A percentile compares a stretch with the other conserved stretches of the same genome.
These are phyloP conservation scores for Lasioglossum calceatum DNA, from an alignment of 2,888 invertebrate species.

Conservation along the genomic window DNA sequence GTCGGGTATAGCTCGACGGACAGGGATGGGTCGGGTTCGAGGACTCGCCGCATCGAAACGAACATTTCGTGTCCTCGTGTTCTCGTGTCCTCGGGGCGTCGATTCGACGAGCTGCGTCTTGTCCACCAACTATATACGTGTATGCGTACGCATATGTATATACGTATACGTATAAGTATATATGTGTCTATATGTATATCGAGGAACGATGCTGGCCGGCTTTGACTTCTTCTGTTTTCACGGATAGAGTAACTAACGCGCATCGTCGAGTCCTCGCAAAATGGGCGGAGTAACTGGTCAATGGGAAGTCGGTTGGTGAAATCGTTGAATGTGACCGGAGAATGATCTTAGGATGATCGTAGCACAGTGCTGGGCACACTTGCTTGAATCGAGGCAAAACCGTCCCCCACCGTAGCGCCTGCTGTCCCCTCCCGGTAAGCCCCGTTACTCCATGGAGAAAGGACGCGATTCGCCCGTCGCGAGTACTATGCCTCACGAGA, in stretches of 20 bases:
- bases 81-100: neutral
- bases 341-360: slow-evolving; percentile 35
- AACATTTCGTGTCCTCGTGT: neutral
- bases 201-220: slow-evolving; percentile 49
- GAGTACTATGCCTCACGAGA: too few species aligned
- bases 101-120: neutral
- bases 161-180: slow-evolving; percentile 7
- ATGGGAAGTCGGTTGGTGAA: slow-evolving; percentile 57
- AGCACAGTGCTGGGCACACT: neutral
- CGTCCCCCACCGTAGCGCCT: too few species aligned
- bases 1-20: neutral
- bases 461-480: too few species aligned
- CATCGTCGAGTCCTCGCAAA: slow-evolving; percentile 65
- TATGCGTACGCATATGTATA: neutral
- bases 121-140: slow-evolving; percentile 14
- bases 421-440: too few species aligned
- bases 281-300: slow-evolving; percentile 81
- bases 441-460: too few species aligned
- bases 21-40: neutral
- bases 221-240: slow-evolving; percentile 57
- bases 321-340: slow-evolving; percentile 48
- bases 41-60: neutral
- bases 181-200: slow-evolving; percentile 18
- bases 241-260: slow-evolving; percentile 60
- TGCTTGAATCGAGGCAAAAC: too few species aligned